Percentiles rank a stretch among this genome's conserved stretches.
These are phyloP conservation scores for Cochlearius cochlearius DNA, from an alignment of 2,113 vertebrate genomes.

Conservation along the genomic window DNA sequence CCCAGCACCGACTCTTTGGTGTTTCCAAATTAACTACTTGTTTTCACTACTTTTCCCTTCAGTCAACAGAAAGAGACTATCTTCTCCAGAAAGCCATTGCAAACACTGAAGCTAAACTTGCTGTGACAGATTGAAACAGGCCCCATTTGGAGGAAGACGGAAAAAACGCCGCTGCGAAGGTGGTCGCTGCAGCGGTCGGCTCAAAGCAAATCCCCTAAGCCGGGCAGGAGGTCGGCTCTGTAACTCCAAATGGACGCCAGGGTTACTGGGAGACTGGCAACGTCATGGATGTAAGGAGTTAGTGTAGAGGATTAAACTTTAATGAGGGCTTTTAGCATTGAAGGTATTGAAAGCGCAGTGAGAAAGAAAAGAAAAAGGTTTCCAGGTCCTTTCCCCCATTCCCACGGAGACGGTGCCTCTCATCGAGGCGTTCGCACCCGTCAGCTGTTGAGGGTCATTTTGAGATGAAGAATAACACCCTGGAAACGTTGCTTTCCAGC, in stretches of 20 bases:
- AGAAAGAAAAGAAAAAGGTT: neutral
- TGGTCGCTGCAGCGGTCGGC: accelerated
- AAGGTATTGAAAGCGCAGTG: neutral
- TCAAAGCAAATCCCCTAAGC: accelerated
- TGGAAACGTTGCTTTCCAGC: neutral
- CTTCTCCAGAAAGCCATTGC: neutral
- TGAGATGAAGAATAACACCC: neutral
- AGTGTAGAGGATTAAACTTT: neutral
- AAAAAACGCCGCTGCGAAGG: accelerated
- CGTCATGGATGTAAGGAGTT: accelerated
- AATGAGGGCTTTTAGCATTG: neutral
- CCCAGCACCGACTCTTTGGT: neutral
- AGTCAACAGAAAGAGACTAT: neutral
- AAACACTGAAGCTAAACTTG: neutral
- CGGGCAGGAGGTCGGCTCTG: neutral
- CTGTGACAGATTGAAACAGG: neutral
- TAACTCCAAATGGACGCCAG: accelerated
- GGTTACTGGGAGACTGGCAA: neutral
- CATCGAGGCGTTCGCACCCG: accelerated
- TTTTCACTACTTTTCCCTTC: neutral
- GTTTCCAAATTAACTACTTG: neutral
- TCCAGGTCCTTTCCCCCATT: neutral
- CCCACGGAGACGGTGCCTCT: accelerated
- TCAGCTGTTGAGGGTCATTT: neutral
- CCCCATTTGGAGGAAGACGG: neutral